Evolutionary conservation across 2,888 invertebrate species (phyloP).

Genomic region (Venusia cambrica): DNA sequence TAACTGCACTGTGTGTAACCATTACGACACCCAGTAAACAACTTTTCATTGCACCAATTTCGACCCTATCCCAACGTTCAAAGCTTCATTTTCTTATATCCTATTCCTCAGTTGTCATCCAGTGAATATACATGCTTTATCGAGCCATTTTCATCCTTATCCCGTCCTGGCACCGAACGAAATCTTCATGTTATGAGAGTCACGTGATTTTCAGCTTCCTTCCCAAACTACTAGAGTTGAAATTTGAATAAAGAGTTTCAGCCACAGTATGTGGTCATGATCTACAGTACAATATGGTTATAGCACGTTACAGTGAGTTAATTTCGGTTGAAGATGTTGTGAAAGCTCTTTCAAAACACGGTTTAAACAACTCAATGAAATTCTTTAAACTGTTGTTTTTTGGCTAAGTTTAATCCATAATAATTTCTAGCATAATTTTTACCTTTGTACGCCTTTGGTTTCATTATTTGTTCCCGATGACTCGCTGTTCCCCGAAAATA

Average conservation of each 20-base stretch:
- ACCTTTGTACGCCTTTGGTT: too few relatives aligned
- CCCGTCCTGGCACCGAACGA: background rate
- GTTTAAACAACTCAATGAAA: too few relatives aligned
- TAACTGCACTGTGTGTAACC: constrained; percentile 35
- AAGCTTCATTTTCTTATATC: constrained; percentile 5
- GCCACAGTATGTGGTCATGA: constrained; percentile 16
- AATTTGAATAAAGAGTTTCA: constrained; percentile 4
- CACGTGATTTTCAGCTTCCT: constrained; percentile 9
- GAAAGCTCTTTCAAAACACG: too few relatives aligned
- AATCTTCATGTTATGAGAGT: constrained; percentile 6
- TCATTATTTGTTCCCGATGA: too few relatives aligned
- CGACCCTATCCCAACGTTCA: constrained; percentile 8
- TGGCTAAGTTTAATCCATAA: too few relatives aligned
- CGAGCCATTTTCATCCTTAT: constrained; percentile 16
- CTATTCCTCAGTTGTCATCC: constrained; percentile 14
- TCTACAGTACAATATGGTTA: constrained; percentile 11
- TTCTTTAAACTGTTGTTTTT: too few relatives aligned
- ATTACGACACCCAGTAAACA: constrained; percentile 28
- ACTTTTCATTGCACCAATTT: constrained; percentile 7
- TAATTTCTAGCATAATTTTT: too few relatives aligned
- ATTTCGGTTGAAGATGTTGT: too few relatives aligned
- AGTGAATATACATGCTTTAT: constrained; percentile 13
- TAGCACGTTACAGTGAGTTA: constrained; percentile 9
- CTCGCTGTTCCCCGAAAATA: too few relatives aligned
- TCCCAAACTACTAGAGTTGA: constrained; percentile 12